Percentiles rank a stretch among this genome's conserved stretches.
phyloP scores from a whole-genome alignment of 2,888 invertebrate species.

The Gari tellinella region DNA sequence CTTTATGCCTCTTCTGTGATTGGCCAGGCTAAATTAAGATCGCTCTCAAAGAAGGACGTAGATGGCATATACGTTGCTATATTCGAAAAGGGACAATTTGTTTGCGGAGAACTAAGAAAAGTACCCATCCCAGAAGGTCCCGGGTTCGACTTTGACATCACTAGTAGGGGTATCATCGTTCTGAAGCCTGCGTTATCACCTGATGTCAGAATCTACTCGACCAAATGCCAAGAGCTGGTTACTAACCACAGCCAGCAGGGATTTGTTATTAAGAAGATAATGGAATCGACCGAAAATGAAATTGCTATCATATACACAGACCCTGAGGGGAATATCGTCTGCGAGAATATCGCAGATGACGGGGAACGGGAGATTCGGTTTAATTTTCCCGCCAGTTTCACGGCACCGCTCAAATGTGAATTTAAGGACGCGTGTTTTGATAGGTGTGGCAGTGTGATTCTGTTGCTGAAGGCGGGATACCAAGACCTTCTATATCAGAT shows the following conservation, averaged over 20 bases:
- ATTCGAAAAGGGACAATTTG: conserved; percentile 46
- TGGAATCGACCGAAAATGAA: conserved; percentile 45
- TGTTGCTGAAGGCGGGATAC: conserved; percentile 33
- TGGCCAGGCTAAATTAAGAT: conserved; percentile 45
- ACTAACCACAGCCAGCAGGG: conserved; percentile 37
- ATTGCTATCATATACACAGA: conserved; percentile 36
- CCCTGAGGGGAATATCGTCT: conserved; percentile 39
- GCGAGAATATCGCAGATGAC: conserved; percentile 38
- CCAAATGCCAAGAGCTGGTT: conserved; percentile 29
- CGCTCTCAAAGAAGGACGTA: conserved; percentile 49
- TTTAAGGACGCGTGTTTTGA: conserved; percentile 56
- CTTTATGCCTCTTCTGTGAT: conserved; percentile 50
- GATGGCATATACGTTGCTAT: conserved; percentile 59
- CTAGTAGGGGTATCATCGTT: conserved; percentile 42
- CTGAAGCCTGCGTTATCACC: conserved; percentile 39
- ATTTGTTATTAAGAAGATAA: conserved; percentile 37
- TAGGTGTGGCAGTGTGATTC: conserved; percentile 38
- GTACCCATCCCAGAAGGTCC: conserved; percentile 58
- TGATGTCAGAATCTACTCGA: conserved; percentile 37
- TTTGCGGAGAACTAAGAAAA: conserved; percentile 54
- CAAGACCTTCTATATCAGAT: conserved; percentile 46
- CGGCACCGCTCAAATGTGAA: conserved; percentile 19
- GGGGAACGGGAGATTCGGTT: conserved; percentile 39
- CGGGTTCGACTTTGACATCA: conserved; percentile 56
- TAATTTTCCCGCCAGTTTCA: conserved; percentile 25